Conservation (phyloP, 2,797 vertebrate genomes). For the Poliocrania exsul region DNA sequence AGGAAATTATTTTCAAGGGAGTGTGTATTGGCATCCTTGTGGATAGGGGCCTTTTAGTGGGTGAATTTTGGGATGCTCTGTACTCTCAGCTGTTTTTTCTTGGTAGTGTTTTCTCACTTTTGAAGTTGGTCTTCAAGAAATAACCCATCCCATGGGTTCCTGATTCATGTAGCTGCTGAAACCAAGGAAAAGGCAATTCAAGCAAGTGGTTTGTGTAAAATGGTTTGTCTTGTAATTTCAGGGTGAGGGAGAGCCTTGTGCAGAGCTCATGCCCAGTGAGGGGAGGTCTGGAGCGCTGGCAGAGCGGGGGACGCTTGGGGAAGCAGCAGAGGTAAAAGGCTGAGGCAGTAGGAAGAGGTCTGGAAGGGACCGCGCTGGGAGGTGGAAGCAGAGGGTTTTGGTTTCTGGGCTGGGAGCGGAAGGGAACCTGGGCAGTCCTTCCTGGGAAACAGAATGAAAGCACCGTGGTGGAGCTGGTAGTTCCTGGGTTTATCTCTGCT, state of each 20-base stretch:
- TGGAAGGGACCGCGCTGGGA: not conserved
- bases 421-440: not conserved
- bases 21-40: not conserved
- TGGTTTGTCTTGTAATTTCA: not conserved
- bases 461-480: rapidly evolving
- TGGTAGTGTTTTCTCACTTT: not conserved
- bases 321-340: not conserved
- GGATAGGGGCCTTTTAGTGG: not conserved
- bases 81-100: not conserved
- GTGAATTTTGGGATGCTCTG: not conserved
- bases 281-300: rapidly evolving
- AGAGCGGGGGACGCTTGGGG: not conserved
- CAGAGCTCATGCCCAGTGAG: not conserved
- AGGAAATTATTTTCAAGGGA: not conserved
- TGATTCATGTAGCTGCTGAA: not conserved
- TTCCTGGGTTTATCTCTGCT: not conserved
- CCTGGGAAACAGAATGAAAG: rapidly evolving
- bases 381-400: not conserved
- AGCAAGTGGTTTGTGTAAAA: not conserved
- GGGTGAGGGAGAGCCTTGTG: not conserved
- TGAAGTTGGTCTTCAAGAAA: not conserved
- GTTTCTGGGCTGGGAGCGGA: not conserved
- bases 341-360: not conserved
- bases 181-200: not conserved
- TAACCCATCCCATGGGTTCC: not conserved